These are phyloP conservation scores for Melipona bicolor DNA, from an alignment of 2,888 invertebrate genomes.

Conservation along the genomic window DNA sequence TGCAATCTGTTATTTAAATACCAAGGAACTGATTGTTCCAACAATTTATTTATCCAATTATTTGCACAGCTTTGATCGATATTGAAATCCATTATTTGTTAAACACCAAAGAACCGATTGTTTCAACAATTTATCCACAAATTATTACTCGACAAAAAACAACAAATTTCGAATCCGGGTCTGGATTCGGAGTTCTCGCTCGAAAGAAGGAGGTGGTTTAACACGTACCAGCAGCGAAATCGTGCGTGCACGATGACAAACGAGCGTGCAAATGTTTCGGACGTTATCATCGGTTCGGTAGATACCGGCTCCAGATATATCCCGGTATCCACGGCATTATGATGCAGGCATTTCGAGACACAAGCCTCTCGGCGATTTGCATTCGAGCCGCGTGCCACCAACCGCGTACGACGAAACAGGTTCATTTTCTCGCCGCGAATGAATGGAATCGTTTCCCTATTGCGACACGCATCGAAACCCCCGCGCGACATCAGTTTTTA, in stretches of 20 bases:
- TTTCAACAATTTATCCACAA: too few relatives aligned
- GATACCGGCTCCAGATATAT: constrained; percentile 62
- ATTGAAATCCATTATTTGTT: too few relatives aligned
- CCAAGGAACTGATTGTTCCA: too few relatives aligned
- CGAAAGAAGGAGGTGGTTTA: neutral
- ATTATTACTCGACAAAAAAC: too few relatives aligned
- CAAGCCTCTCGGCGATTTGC: constrained; percentile 52
- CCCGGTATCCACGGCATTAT: constrained; percentile 31
- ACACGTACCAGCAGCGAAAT: neutral
- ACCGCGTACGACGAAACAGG: constrained; percentile 64
- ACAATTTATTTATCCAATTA: too few relatives aligned
- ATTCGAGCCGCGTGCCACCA: constrained; percentile 53
- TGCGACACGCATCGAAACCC: constrained; percentile 46
- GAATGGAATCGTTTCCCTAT: constrained; percentile 68
- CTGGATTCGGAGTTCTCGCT: neutral
- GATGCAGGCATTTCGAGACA: constrained; percentile 53
- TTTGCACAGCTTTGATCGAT: too few relatives aligned
- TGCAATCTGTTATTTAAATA: too few relatives aligned
- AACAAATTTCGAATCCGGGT: too few relatives aligned
- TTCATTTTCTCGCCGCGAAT: constrained; percentile 67
- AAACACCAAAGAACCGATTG: too few relatives aligned
- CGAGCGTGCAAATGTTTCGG: constrained; percentile 63
- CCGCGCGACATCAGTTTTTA: neutral
- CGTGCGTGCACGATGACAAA: constrained; percentile 60
- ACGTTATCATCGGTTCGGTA: constrained; percentile 63